A percentile compares a stretch with the other conserved stretches of the same genome.
phyloP scores from a whole-genome alignment of 2,113 vertebrate genomes.

The Aix galericulata region DNA sequence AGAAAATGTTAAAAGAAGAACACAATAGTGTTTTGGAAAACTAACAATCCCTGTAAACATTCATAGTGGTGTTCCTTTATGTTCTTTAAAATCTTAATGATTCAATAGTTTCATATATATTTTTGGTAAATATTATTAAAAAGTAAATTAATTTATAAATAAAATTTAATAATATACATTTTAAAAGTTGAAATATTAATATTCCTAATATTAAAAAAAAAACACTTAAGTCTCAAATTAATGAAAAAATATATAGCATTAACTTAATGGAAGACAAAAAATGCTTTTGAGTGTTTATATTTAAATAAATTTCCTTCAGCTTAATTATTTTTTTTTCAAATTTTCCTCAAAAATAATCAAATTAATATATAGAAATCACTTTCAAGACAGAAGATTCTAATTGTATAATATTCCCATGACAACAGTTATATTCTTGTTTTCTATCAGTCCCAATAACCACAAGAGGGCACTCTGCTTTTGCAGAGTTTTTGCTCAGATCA shows the following conservation, averaged over 20 bases:
- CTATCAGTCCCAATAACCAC: slow-evolving; percentile 48
- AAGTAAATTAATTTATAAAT: not conserved
- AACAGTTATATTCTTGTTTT: not conserved
- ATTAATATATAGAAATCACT: not conserved
- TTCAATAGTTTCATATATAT: not conserved
- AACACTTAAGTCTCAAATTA: not conserved
- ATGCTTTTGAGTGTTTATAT: rapidly evolving
- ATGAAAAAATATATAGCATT: not conserved
- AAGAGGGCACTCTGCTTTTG: slow-evolving; percentile 80
- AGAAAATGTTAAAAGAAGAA: not conserved
- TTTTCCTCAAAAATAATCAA: not conserved
- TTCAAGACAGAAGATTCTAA: not conserved
- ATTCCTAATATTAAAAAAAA: not conserved
- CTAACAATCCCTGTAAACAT: not conserved
- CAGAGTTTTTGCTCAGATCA: not conserved
- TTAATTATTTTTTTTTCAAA: not conserved
- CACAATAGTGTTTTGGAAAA: not conserved
- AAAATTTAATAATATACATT: not conserved
- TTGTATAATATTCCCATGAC: not conserved
- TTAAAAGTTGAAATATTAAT: not conserved
- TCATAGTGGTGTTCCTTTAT: not conserved
- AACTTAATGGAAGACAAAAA: not conserved
- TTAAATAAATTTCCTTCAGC: not conserved
- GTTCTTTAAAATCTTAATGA: not conserved
- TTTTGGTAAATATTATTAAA: not conserved